Evolutionary conservation across 2,797 vertebrate genomes (phyloP).

Genomic region (Epinephelus coioides): DNA sequence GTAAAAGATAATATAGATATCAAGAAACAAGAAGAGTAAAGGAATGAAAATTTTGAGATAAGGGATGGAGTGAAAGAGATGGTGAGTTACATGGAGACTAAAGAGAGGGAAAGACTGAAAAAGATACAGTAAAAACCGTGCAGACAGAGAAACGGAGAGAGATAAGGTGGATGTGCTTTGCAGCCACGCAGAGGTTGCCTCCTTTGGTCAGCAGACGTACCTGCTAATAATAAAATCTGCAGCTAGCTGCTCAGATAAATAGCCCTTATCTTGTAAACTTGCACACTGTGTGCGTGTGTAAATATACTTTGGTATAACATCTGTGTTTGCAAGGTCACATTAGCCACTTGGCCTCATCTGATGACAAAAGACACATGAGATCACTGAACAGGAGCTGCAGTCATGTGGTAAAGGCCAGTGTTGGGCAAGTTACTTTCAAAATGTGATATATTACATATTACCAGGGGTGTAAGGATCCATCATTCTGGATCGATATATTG

Average conservation of each 20-base stretch:
- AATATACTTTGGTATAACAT: conserved; percentile 24
- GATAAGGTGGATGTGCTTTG: background rate
- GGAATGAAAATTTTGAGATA: background rate
- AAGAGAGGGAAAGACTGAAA: background rate
- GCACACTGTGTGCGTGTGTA: background rate
- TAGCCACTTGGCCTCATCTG: conserved; percentile 1
- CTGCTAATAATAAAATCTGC: conserved; percentile 31
- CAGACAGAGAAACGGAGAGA: background rate
- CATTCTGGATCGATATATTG: too few species aligned
- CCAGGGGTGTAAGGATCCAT: too few species aligned
- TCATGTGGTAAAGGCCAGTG: too few species aligned
- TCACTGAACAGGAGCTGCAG: background rate
- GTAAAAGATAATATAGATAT: background rate
- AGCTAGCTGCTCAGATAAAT: too few species aligned
- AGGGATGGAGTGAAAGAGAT: background rate
- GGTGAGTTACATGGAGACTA: background rate
- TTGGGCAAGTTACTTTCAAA: too few species aligned
- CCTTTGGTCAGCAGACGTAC: background rate
- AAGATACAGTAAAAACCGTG: background rate
- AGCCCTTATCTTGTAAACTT: background rate
- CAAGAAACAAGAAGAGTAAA: background rate
- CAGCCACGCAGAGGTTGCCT: background rate
- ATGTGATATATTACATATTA: too few species aligned
- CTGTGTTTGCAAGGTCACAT: conserved; percentile 22
- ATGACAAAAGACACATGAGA: background rate